Percentiles rank a stretch among this genome's conserved stretches.
Evolutionary conservation across 1,140 invertebrate species (phyloP).

Genomic region (Mycetomoellerius zeteki): DNA sequence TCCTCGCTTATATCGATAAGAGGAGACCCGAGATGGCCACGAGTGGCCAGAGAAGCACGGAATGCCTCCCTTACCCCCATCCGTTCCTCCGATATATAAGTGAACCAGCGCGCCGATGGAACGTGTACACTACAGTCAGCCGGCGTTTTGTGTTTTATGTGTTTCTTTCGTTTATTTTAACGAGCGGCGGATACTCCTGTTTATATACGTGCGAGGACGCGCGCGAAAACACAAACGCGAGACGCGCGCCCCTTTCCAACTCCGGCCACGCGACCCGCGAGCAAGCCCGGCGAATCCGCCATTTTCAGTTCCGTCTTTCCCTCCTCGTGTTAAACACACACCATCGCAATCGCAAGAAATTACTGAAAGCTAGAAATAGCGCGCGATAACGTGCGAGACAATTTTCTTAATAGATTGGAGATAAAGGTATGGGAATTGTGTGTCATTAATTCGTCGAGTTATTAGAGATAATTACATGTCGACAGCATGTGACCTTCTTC

Average conservation of each 20-base stretch:
- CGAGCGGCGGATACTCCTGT: neutral
- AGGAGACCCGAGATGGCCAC: slow-evolving; percentile 61
- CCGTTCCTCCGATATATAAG: slow-evolving; percentile 77
- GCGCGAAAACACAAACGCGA: slow-evolving; percentile 36
- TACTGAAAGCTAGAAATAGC: neutral
- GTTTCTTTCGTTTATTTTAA: slow-evolving; percentile 54
- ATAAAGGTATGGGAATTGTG: neutral
- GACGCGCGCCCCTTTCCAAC: neutral
- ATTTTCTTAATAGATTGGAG: neutral
- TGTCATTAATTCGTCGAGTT: neutral
- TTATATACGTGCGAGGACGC: slow-evolving; percentile 17
- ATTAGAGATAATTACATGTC: neutral
- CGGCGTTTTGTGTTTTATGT: slow-evolving; percentile 68
- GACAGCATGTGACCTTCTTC: too few species aligned
- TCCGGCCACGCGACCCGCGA: neutral
- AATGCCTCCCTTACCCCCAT: slow-evolving; percentile 68
- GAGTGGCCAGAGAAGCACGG: slow-evolving; percentile 31
- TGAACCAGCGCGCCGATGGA: slow-evolving; percentile 77
- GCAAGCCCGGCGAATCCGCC: neutral
- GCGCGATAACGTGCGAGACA: neutral
- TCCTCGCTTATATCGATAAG: slow-evolving; percentile 75
- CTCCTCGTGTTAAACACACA: neutral
- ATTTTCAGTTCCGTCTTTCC: neutral
- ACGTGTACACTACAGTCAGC: slow-evolving; percentile 63
- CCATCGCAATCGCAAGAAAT: neutral